These are phyloP conservation scores for Jaculus jaculus DNA, from an alignment of 2,113 vertebrate species.

Conservation along the genomic window DNA sequence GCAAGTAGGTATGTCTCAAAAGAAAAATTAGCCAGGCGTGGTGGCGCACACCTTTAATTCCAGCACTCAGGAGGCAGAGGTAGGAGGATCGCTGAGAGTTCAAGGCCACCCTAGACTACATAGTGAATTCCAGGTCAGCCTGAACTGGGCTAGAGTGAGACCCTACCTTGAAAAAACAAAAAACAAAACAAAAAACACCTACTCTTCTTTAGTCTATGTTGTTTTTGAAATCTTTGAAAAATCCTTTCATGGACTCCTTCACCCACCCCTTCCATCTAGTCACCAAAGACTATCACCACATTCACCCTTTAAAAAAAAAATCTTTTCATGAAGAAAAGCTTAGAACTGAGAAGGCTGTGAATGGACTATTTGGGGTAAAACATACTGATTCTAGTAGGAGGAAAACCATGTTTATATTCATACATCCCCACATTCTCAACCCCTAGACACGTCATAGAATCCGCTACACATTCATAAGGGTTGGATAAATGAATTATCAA, in stretches of 20 bases:
- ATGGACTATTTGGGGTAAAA: neutral
- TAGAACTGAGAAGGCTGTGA: neutral
- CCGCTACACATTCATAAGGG: neutral
- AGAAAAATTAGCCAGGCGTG: neutral
- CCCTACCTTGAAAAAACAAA: too few relatives aligned
- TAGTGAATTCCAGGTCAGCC: too few relatives aligned
- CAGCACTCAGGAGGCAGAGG: too few relatives aligned
- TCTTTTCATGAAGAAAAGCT: neutral
- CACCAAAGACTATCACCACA: too few relatives aligned
- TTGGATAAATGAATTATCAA: neutral
- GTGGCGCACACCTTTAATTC: too few relatives aligned
- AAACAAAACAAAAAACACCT: neutral
- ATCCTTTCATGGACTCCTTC: neutral
- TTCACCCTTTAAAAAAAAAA: too few relatives aligned
- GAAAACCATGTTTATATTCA: neutral
- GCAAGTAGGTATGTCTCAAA: neutral
- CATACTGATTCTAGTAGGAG: neutral
- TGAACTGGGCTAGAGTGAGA: too few relatives aligned
- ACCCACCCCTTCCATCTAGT: too few relatives aligned
- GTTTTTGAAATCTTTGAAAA: neutral
- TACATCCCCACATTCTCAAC: neutral
- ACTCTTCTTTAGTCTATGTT: neutral
- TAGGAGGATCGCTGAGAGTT: too few relatives aligned
- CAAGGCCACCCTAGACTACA: too few relatives aligned
- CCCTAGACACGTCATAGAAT: neutral